These are phyloP conservation scores for Teleiodes luculella DNA, from an alignment of 2,888 invertebrate species.

Conservation along the genomic window DNA sequence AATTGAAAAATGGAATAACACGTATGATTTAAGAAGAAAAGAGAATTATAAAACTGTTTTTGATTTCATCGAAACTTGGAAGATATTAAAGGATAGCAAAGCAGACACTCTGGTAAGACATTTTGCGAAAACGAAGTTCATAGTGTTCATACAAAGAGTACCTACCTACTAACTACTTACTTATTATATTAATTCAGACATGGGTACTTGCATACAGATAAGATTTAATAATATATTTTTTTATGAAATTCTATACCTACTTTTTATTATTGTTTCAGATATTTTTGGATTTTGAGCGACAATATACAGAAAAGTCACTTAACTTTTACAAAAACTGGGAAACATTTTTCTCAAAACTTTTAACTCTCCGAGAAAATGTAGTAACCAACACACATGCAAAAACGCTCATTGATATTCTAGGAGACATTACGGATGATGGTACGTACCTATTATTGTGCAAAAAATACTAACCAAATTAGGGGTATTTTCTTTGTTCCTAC, in stretches of 20 bases:
- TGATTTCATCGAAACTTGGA: conserved; percentile 10
- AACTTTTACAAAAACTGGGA: conserved; percentile 10
- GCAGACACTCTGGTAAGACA: conserved; percentile 6
- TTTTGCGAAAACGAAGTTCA: neutral
- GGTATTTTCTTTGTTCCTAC: too few species aligned
- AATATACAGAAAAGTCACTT: conserved; percentile 4
- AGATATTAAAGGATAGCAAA: conserved; percentile 9
- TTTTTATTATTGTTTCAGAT: conserved; percentile 4
- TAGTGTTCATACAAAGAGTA: too few species aligned
- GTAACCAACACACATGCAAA: neutral
- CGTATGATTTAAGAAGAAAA: neutral
- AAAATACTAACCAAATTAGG: too few species aligned
- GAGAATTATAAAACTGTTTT: neutral
- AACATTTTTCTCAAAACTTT: conserved; percentile 7
- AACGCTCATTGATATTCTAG: too few species aligned
- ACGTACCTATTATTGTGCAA: too few species aligned
- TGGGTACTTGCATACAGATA: neutral
- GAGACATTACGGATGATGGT: too few species aligned
- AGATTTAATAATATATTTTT: neutral
- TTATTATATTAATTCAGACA: neutral
- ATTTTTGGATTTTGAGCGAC: conserved; percentile 2
- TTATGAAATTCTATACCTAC: neutral
- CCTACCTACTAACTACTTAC: too few species aligned
- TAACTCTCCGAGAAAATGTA: neutral
- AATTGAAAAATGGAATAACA: conserved; percentile 6